phyloP scores from a whole-genome alignment of 2,113 vertebrate species.

The Myiagra hebetior region DNA sequence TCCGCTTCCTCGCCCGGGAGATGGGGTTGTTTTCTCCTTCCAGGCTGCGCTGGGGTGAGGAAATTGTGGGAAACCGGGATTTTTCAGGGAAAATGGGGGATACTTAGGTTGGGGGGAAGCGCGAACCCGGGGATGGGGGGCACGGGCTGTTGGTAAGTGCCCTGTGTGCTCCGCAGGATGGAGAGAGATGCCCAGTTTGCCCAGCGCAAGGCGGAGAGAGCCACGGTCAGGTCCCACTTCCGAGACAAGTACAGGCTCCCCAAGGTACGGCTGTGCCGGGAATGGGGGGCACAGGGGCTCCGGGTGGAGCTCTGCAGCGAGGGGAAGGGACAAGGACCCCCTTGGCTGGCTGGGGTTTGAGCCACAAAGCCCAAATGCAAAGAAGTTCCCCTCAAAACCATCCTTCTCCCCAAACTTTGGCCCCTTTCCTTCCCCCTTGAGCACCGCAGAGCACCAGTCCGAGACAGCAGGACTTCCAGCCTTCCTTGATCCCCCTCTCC shows the following conservation, averaged over 20 bases:
- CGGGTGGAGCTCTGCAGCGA: background rate
- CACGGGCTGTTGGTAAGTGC: background rate
- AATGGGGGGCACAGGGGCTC: accelerated
- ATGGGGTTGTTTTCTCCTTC: slow-evolving; percentile 41
- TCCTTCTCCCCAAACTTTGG: background rate
- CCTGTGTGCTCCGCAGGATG: slow-evolving; percentile 71
- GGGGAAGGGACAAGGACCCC: background rate
- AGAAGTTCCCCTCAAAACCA: background rate
- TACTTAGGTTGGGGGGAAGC: accelerated
- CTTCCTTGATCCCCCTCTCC: background rate
- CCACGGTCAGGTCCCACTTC: slow-evolving; percentile 91
- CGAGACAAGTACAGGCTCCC: slow-evolving; percentile 93
- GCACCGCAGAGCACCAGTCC: background rate
- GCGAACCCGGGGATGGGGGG: accelerated
- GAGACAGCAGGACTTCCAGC: accelerated
- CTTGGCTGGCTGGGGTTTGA: background rate
- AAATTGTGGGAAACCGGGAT: background rate
- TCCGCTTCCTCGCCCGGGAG: slow-evolving; percentile 59
- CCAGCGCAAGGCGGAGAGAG: slow-evolving; percentile 94
- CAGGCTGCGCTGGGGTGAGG: background rate
- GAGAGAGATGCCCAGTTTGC: slow-evolving; percentile 90
- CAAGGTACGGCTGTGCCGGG: slow-evolving; percentile 76
- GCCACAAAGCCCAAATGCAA: background rate
- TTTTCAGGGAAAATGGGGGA: background rate
- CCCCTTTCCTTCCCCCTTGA: background rate